Conservation (phyloP, 2,797 vertebrate genomes). For the Momotus momota region DNA sequence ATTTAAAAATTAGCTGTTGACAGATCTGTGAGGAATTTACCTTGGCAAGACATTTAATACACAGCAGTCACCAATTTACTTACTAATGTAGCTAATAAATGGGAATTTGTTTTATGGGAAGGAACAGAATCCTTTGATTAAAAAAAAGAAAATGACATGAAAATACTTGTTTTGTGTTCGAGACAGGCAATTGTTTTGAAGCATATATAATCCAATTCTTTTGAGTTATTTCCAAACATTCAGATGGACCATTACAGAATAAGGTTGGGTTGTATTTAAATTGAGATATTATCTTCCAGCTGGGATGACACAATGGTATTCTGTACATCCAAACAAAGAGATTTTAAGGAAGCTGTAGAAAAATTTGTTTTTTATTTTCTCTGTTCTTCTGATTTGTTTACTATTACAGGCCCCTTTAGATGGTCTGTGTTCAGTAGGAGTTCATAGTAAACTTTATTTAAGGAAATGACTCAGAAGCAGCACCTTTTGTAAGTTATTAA, state of each 20-base stretch:
- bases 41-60: background rate
- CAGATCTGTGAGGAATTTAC: background rate
- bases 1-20: background rate
- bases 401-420: background rate
- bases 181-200: background rate
- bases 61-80: background rate
- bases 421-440: background rate
- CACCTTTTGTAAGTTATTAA: background rate
- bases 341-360: background rate
- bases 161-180: background rate
- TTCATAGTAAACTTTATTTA: background rate
- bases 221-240: background rate
- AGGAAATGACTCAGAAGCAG: background rate
- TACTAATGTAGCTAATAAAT: background rate
- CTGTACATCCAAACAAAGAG: background rate
- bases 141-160: background rate
- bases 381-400: background rate
- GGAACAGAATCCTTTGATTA: background rate
- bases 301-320: background rate
- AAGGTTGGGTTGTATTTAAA: accelerated
- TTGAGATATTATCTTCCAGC: background rate
- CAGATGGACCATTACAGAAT: background rate
- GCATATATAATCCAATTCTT: background rate
- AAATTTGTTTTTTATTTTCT: background rate
- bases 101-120: background rate